Percentiles rank a stretch among this genome's conserved stretches.
Conservation (phyloP, 2,797 vertebrate genomes). For the Falco naumanni region DNA sequence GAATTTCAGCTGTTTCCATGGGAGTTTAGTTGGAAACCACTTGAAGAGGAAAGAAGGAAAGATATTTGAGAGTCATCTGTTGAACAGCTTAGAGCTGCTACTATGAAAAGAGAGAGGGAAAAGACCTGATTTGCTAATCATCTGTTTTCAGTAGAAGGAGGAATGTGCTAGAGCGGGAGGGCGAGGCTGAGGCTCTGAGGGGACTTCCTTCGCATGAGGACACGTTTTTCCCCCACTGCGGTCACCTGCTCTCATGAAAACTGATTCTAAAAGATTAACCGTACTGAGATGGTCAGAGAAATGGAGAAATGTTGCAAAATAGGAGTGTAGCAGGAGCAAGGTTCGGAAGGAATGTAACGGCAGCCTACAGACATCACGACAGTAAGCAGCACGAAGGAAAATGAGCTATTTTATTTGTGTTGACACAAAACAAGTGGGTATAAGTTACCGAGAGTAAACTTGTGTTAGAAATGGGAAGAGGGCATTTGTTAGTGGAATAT, state of each 20-base stretch:
- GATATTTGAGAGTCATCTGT: neutral
- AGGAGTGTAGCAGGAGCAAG: neutral
- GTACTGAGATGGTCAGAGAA: neutral
- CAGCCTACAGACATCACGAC: neutral
- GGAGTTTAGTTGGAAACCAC: neutral
- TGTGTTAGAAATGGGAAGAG: neutral
- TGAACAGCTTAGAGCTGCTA: neutral
- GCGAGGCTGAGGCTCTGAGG: neutral
- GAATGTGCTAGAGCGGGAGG: neutral
- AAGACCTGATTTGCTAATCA: neutral
- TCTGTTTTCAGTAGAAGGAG: neutral
- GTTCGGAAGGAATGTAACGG: neutral
- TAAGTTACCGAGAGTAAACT: neutral
- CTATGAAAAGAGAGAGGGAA: neutral
- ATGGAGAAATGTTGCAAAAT: neutral
- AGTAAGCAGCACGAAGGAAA: neutral
- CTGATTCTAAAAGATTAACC: neutral
- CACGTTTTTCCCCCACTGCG: neutral
- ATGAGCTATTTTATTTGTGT: neutral
- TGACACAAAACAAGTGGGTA: neutral
- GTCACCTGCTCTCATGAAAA: neutral
- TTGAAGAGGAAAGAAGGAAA: neutral
- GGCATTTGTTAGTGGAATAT: neutral
- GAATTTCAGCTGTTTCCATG: neutral
- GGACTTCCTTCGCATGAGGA: neutral